These are phyloP conservation scores for Babyrousa celebensis DNA, from an alignment of 2,797 vertebrate species.

Conservation along the genomic window DNA sequence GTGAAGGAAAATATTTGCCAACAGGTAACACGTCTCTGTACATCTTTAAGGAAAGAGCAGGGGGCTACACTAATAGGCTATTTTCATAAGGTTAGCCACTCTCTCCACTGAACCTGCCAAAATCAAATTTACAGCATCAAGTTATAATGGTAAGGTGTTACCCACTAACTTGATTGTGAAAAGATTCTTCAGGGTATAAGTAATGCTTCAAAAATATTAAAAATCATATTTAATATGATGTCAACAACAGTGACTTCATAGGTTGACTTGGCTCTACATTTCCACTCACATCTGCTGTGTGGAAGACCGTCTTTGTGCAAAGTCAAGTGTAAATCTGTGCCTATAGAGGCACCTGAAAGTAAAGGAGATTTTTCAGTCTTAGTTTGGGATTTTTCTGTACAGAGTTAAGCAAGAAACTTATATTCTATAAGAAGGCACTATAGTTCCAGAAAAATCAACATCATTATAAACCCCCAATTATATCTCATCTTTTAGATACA, in stretches of 20 bases:
- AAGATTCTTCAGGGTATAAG: conserved; percentile 31
- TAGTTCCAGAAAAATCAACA: conserved; percentile 12
- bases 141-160: conserved; percentile 67
- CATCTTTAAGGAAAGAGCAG: conserved; percentile 23
- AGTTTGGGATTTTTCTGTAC: conserved; percentile 37
- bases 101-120: conserved; percentile 13
- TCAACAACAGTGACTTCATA: background rate
- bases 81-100: conserved; percentile 58
- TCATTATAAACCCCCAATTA: conserved; percentile 42
- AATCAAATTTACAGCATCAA: conserved; percentile 67
- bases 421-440: background rate
- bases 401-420: conserved; percentile 38
- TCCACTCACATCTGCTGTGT: background rate
- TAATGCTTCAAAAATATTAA: conserved; percentile 40
- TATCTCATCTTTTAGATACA: background rate
- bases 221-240: background rate
- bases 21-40: conserved; percentile 23
- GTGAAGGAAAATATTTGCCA: conserved; percentile 54
- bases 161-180: conserved; percentile 54
- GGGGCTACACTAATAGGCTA: conserved; percentile 12
- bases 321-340: conserved; percentile 21
- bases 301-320: conserved; percentile 25
- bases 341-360: background rate
- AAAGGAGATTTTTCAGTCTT: conserved; percentile 56
- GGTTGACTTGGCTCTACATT: background rate